phyloP scores from a whole-genome alignment of 1,140 invertebrate genomes.

The Drosophila pachea region DNA sequence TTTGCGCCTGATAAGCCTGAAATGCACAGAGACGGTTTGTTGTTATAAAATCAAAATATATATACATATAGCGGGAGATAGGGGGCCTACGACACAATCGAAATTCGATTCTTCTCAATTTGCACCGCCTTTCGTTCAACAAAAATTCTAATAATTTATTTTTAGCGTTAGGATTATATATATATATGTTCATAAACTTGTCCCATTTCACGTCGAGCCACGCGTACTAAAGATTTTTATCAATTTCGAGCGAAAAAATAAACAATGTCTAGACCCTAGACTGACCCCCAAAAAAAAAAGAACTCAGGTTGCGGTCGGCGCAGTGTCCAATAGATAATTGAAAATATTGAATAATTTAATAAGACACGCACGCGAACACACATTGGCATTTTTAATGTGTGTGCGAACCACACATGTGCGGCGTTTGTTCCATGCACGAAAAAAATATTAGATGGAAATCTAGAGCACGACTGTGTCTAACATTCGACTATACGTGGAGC shows the following conservation, averaged over 20 bases:
- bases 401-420: neutral
- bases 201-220: slow-evolving; percentile 13
- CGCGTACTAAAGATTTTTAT: slow-evolving; percentile 38
- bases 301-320: slow-evolving; percentile 22
- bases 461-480: neutral
- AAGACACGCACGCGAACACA: slow-evolving; percentile 4
- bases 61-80: neutral
- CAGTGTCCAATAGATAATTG: slow-evolving; percentile 38
- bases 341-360: slow-evolving; percentile 39
- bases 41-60: slow-evolving; percentile 2
- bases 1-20: slow-evolving; percentile 27
- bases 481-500: neutral
- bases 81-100: neutral
- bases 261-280: slow-evolving; percentile 43
- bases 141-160: slow-evolving; percentile 12
- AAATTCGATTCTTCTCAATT: slow-evolving; percentile 4
- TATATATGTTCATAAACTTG: slow-evolving; percentile 5
- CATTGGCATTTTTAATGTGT: neutral
- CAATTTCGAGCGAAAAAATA: slow-evolving; percentile 27
- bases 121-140: neutral
- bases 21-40: slow-evolving; percentile 9
- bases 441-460: slow-evolving; percentile 24
- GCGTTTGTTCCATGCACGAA: slow-evolving; percentile 19
- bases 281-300: slow-evolving; percentile 20
- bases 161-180: slow-evolving; percentile 22